Evolutionary conservation across 2,113 vertebrate species (phyloP).

Genomic region (Phaethon lepturus): DNA sequence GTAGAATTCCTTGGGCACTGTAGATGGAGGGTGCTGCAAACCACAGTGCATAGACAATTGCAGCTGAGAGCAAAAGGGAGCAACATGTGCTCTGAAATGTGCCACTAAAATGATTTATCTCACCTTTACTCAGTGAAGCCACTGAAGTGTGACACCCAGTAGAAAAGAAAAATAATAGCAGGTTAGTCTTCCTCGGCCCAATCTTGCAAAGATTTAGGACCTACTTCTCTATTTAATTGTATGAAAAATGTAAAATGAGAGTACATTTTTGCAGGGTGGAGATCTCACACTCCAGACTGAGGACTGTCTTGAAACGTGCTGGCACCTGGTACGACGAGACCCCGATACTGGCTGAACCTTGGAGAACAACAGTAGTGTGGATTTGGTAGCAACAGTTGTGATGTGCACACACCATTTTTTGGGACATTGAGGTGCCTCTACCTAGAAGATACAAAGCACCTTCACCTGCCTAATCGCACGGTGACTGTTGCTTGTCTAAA

Average conservation of each 20-base stretch:
- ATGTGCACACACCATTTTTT: neutral
- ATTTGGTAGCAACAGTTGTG: neutral
- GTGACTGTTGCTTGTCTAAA: fast-evolving
- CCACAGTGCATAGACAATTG: neutral
- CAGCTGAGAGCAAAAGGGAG: conserved; percentile 29
- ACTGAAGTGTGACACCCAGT: neutral
- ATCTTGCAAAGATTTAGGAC: neutral
- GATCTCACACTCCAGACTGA: neutral
- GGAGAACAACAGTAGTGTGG: too few relatives aligned
- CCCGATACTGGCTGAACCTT: neutral
- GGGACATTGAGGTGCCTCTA: neutral
- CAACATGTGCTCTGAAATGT: conserved; percentile 9
- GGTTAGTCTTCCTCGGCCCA: neutral
- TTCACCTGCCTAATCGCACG: neutral
- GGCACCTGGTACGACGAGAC: fast-evolving
- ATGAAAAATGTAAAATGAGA: neutral
- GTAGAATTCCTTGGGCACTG: neutral
- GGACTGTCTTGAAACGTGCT: neutral
- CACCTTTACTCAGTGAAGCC: conserved; percentile 29
- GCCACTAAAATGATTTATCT: conserved; percentile 11
- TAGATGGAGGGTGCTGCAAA: neutral
- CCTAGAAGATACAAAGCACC: neutral
- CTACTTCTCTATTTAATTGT: neutral
- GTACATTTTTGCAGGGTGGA: neutral
- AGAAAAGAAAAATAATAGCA: neutral